Conservation (phyloP, 2,888 invertebrate genomes). For the Trypoxylon attenuatum region DNA sequence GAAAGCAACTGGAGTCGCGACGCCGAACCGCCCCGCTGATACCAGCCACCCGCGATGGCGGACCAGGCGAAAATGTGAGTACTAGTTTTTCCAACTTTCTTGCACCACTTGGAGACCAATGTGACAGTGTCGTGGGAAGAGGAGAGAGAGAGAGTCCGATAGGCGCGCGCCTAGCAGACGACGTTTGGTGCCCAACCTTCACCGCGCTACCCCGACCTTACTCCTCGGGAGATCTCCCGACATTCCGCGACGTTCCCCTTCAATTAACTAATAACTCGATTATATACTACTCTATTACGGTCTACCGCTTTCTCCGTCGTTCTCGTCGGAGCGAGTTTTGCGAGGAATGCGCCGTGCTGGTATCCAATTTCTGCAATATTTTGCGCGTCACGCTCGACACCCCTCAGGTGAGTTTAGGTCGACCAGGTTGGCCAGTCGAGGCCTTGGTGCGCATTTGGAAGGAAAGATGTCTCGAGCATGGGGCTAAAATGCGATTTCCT, state of each 20-base stretch:
- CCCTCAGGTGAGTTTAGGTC: neutral
- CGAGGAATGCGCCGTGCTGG: neutral
- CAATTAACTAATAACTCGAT: neutral
- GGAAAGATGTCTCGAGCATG: too few relatives aligned
- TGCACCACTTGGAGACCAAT: too few relatives aligned
- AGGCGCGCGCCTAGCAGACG: neutral
- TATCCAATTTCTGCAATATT: too few relatives aligned
- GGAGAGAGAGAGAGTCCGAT: too few relatives aligned
- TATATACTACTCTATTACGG: neutral
- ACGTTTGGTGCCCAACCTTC: neutral
- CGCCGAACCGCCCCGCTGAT: conserved; percentile 28
- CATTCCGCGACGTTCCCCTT: neutral
- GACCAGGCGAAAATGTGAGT: conserved; percentile 66
- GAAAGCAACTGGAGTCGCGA: conserved; percentile 32
- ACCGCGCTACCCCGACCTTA: neutral
- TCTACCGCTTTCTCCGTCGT: neutral
- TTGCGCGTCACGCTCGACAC: neutral
- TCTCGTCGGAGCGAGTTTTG: neutral
- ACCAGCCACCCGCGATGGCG: conserved; percentile 55
- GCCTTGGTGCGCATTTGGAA: too few relatives aligned
- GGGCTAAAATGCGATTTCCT: too few relatives aligned
- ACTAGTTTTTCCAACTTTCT: conserved; percentile 7
- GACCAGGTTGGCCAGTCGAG: too few relatives aligned
- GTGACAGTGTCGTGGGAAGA: too few relatives aligned
- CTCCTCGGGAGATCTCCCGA: neutral